phyloP scores from a whole-genome alignment of 2,888 invertebrate genomes.

The Therioaphis trifolii region DNA sequence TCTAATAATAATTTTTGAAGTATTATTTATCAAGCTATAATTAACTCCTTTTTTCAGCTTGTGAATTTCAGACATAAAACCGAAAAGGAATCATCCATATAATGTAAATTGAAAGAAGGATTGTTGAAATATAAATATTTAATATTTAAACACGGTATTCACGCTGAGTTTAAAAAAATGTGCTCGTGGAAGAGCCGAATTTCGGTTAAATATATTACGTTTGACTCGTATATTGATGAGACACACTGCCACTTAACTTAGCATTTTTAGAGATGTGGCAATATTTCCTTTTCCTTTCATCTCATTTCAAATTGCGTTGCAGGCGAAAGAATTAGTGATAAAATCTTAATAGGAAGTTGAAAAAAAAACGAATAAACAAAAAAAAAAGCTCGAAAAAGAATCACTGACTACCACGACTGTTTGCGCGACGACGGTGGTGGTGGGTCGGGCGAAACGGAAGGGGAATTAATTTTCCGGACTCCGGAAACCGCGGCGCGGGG shows the following conservation, averaged over 20 bases:
- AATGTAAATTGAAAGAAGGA: too few relatives aligned
- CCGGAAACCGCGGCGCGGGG: slow-evolving; percentile 8
- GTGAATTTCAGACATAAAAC: too few relatives aligned
- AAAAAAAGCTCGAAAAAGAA: slow-evolving; percentile 1
- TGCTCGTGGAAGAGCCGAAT: neutral
- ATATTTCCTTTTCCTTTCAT: neutral
- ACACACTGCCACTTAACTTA: neutral
- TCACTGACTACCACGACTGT: neutral
- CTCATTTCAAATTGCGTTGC: slow-evolving; percentile 29
- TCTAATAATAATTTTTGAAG: too few relatives aligned
- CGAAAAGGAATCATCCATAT: too few relatives aligned
- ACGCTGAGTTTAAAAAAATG: too few relatives aligned
- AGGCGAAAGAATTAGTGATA: slow-evolving; percentile 7
- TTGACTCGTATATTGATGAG: neutral
- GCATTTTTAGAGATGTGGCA: neutral
- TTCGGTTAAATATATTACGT: neutral
- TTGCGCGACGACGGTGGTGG: neutral
- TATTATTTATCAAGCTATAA: too few relatives aligned
- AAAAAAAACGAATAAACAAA: neutral
- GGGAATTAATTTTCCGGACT: slow-evolving; percentile 44
- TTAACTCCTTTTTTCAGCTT: too few relatives aligned
- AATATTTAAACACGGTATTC: too few relatives aligned
- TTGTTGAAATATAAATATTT: too few relatives aligned
- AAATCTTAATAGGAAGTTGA: neutral
- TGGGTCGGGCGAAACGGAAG: neutral